Conservation (phyloP, 1,140 invertebrate genomes). For the Drosophila lowei region DNA sequence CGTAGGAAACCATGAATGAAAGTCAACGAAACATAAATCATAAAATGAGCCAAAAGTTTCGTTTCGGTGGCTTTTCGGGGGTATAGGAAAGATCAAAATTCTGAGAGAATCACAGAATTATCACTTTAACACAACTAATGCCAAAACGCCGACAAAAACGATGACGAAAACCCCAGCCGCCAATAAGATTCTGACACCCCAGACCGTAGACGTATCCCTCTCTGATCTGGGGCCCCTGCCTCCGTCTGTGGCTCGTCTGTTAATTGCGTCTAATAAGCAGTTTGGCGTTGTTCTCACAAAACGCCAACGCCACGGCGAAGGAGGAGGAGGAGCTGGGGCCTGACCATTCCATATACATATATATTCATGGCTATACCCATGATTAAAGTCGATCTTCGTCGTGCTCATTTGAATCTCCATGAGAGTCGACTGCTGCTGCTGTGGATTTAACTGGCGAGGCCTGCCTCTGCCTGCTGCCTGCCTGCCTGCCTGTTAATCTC, state of each 20-base stretch:
- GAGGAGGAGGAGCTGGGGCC: conserved; percentile 32
- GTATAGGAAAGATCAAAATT: conserved; percentile 54
- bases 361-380: conserved; percentile 63
- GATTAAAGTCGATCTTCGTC: conserved; percentile 53
- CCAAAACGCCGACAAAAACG: conserved; percentile 71
- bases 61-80: background rate
- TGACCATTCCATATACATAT: conserved; percentile 32
- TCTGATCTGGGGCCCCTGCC: conserved; percentile 12
- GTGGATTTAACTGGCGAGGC: conserved; percentile 2
- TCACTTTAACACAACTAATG: conserved; percentile 57
- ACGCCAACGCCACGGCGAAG: conserved; percentile 65
- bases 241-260: conserved; percentile 52
- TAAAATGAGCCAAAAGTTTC: conserved; percentile 44
- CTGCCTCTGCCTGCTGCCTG: conserved; percentile 34
- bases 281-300: conserved; percentile 78
- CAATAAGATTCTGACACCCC: conserved; percentile 61
- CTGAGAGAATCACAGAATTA: conserved; percentile 53
- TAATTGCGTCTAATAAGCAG: conserved; percentile 82
- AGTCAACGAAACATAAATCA: conserved; percentile 63
- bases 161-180: conserved; percentile 66
- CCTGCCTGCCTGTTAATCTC: conserved; percentile 74
- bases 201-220: conserved; percentile 13
- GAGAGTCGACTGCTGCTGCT: conserved; percentile 42
- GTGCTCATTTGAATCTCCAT: conserved; percentile 78
- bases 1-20: conserved; percentile 46